Evolutionary conservation across 2,888 invertebrate species (phyloP).

Genomic region (Norana najaformis): DNA sequence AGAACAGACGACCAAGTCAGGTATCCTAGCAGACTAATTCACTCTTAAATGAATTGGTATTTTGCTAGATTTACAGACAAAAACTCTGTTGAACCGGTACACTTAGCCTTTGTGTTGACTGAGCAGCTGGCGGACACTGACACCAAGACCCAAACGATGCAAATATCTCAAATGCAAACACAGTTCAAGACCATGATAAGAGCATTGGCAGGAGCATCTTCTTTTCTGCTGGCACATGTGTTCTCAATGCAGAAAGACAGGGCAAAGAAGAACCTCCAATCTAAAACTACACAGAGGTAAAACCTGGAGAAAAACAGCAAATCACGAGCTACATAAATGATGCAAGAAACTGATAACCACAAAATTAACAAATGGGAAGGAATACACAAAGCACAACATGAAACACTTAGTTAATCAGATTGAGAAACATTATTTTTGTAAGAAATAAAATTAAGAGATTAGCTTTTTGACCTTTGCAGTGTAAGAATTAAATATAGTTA

Average conservation of each 20-base stretch:
- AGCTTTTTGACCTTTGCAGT: too few relatives aligned
- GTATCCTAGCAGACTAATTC: constrained; percentile 4
- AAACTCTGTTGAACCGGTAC: background rate
- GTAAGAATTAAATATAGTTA: too few relatives aligned
- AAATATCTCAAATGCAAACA: background rate
- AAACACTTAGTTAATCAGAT: background rate
- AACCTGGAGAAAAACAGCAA: background rate
- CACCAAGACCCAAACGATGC: background rate
- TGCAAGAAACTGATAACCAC: background rate
- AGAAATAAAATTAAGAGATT: too few relatives aligned
- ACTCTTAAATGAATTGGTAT: background rate
- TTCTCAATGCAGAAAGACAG: background rate
- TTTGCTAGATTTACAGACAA: background rate
- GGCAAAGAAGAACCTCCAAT: background rate
- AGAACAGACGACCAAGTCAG: background rate
- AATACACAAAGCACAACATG: background rate
- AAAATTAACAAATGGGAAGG: background rate
- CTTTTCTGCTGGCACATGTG: background rate
- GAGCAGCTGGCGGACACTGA: background rate
- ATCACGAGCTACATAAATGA: background rate
- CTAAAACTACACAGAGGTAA: background rate
- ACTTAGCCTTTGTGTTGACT: background rate
- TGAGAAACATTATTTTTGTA: too few relatives aligned
- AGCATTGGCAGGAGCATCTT: background rate
- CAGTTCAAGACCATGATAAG: too few relatives aligned